phyloP scores from a whole-genome alignment of 2,888 invertebrate genomes.

The Serripes groenlandicus region DNA sequence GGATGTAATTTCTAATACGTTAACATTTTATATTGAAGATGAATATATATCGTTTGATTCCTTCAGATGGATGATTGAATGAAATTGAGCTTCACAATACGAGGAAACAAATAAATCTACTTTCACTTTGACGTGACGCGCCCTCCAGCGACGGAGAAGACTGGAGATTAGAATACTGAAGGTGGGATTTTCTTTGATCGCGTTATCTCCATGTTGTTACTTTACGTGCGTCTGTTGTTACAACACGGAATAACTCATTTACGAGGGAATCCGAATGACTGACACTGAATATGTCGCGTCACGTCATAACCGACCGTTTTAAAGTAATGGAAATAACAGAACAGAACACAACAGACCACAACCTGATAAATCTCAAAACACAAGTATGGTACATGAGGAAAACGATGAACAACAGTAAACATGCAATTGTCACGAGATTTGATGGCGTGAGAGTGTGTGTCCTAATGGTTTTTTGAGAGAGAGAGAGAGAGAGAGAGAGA shows the following conservation, averaged over 20 bases:
- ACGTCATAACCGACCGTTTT: no score
- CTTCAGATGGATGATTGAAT: neutral
- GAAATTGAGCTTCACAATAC: neutral
- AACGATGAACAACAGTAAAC: neutral
- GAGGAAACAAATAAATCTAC: no score
- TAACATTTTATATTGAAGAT: neutral
- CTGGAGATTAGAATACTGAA: neutral
- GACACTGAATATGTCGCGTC: no score
- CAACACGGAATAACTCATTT: constrained; percentile 2
- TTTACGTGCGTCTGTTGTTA: constrained; percentile 5
- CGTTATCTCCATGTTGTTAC: constrained; percentile 14
- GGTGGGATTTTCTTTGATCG: neutral
- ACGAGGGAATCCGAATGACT: neutral
- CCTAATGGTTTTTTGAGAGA: neutral
- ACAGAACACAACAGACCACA: neutral
- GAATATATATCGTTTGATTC: neutral
- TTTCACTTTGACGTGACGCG: neutral
- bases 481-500: no score
- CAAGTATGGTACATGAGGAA: neutral
- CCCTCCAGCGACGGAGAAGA: neutral
- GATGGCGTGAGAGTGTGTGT: neutral
- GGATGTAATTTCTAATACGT: neutral
- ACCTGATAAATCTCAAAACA: neutral
- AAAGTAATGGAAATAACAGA: no score
- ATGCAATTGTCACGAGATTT: no score